phyloP scores from a whole-genome alignment of 2,113 vertebrate species.

The Cyprinus carpio region DNA sequence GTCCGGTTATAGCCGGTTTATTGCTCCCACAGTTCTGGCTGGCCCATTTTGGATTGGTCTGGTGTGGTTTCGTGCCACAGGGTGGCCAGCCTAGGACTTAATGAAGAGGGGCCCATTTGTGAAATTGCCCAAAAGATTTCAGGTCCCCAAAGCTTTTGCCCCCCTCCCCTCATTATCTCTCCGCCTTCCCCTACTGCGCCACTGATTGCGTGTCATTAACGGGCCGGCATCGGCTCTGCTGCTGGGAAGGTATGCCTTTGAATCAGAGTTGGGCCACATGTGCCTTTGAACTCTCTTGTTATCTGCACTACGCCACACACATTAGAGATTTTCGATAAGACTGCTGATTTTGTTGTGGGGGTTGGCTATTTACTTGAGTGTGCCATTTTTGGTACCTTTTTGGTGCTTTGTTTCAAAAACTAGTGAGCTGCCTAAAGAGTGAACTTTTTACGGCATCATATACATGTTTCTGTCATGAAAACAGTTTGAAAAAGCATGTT shows the following conservation, averaged over 20 bases:
- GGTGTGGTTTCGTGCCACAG: slow-evolving; percentile 19
- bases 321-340: slow-evolving; percentile 54
- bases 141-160: slow-evolving; percentile 18
- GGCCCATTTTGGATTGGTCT: slow-evolving; percentile 21
- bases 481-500: background rate
- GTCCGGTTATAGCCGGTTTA: slow-evolving; percentile 16
- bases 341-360: slow-evolving; percentile 24
- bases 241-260: slow-evolving; percentile 56
- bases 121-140: slow-evolving; percentile 50
- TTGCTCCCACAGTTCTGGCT: background rate
- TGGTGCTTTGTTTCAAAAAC: background rate
- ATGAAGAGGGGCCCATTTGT: slow-evolving; percentile 48
- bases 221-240: slow-evolving; percentile 37
- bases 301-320: slow-evolving; percentile 48
- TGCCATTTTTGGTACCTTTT: slow-evolving; percentile 16
- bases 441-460: background rate
- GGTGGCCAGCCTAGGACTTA: slow-evolving; percentile 30
- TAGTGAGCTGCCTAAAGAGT: background rate
- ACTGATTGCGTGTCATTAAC: slow-evolving; percentile 58
- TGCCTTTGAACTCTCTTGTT: slow-evolving; percentile 56
- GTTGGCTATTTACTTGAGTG: slow-evolving; percentile 20
- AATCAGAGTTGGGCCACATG: slow-evolving; percentile 52
- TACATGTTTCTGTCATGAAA: background rate
- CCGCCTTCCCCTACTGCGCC: slow-evolving; percentile 29
- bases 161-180: slow-evolving; percentile 42